Evolutionary conservation across 2,113 vertebrate genomes (phyloP).

Genomic region (Chaetodon trifascialis): DNA sequence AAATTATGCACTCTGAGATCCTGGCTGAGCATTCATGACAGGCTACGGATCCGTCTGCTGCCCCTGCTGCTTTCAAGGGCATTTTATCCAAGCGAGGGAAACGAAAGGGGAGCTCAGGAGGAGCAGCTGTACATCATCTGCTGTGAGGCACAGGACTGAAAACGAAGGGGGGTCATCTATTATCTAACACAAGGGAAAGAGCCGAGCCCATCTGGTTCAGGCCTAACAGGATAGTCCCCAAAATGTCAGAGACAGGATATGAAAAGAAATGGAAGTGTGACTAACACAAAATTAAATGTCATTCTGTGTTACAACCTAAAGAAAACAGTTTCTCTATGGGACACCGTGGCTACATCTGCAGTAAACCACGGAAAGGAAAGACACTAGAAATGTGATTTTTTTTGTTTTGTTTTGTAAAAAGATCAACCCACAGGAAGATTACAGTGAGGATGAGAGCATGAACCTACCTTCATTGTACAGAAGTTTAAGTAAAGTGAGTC

Average conservation of each 20-base stretch:
- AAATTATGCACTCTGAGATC: constrained; percentile 40
- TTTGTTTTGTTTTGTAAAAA: neutral
- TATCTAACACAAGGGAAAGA: constrained; percentile 14
- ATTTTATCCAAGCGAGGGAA: constrained; percentile 34
- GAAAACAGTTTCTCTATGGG: neutral
- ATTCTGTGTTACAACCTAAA: neutral
- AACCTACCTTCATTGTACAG: constrained; percentile 53
- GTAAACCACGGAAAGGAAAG: neutral
- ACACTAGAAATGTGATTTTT: neutral
- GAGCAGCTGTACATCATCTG: constrained; percentile 56
- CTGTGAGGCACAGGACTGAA: constrained; percentile 14
- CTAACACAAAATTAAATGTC: constrained; percentile 4
- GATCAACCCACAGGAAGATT: neutral
- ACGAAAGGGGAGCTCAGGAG: constrained; percentile 7
- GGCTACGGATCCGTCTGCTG: constrained; percentile 31
- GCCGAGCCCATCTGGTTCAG: constrained; percentile 12
- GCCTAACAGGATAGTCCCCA: neutral
- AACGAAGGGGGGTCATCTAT: neutral
- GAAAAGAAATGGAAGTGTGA: constrained; percentile 1
- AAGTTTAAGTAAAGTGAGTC: constrained; percentile 11
- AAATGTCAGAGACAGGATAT: constrained; percentile 15
- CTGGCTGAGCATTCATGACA: constrained; percentile 44
- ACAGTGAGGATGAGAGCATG: neutral
- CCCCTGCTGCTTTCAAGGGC: constrained; percentile 66
- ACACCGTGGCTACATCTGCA: neutral